phyloP scores from a whole-genome alignment of 2,888 invertebrate species.

The Aspidapion aeneum region DNA sequence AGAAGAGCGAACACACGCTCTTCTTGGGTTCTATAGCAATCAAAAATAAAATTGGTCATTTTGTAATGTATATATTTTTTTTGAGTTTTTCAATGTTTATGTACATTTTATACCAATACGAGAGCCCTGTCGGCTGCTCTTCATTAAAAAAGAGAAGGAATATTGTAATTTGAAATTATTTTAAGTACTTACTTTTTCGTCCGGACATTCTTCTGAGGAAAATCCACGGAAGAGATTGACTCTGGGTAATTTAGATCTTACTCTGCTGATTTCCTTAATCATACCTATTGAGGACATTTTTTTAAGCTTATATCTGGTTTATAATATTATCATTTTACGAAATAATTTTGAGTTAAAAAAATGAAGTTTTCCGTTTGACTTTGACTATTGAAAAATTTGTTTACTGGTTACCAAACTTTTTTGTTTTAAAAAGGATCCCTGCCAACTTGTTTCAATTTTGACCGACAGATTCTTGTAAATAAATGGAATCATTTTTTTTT shows the following conservation, averaged over 20 bases:
- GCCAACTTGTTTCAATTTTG: constrained; percentile 15
- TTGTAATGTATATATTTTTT: too few species aligned
- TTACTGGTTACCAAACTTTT: constrained; percentile 23
- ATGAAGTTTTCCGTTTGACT: not conserved
- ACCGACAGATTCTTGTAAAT: not conserved
- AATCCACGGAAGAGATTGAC: constrained; percentile 12
- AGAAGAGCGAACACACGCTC: too few species aligned
- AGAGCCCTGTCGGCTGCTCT: not conserved
- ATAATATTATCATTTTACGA: constrained; percentile 25
- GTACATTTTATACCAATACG: not conserved
- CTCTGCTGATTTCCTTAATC: constrained; percentile 16
- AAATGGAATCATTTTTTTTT: not conserved
- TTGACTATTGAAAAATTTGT: constrained; percentile 9
- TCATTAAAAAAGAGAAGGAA: not conserved
- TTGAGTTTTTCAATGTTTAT: too few species aligned
- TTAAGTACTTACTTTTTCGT: constrained; percentile 21
- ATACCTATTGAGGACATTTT: constrained; percentile 21
- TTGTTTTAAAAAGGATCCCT: constrained; percentile 14
- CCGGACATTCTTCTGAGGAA: constrained; percentile 24
- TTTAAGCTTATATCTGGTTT: constrained; percentile 5
- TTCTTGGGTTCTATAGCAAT: too few species aligned
- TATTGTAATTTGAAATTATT: not conserved
- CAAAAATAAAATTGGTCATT: too few species aligned
- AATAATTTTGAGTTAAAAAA: constrained; percentile 25
- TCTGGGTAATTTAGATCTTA: constrained; percentile 16